Conservation (phyloP, 1,140 invertebrate genomes). For the Phocides pigmalion region DNA sequence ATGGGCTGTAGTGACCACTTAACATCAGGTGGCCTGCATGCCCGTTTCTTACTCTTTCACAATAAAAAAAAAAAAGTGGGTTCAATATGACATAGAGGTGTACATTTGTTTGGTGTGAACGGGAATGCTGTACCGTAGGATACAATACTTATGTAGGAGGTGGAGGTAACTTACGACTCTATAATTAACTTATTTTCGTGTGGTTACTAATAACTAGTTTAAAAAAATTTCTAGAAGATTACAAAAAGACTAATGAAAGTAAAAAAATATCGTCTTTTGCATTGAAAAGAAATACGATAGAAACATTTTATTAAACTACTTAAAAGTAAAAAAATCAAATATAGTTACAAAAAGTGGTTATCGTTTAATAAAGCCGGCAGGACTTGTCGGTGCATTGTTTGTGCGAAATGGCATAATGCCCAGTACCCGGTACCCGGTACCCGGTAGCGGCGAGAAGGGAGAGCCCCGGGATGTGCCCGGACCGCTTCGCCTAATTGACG, state of each 20-base stretch:
- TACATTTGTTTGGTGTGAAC: too few relatives aligned
- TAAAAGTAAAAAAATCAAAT: conserved; percentile 14
- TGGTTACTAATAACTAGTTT: too few relatives aligned
- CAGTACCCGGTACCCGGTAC: too few relatives aligned
- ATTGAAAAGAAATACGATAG: not conserved
- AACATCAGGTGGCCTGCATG: too few relatives aligned
- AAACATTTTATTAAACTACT: not conserved
- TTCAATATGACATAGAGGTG: too few relatives aligned
- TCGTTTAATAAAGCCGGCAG: conserved; percentile 12
- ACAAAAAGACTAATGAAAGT: not conserved
- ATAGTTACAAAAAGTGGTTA: conserved; percentile 13
- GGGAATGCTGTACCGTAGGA: too few relatives aligned
- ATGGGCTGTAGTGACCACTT: too few relatives aligned
- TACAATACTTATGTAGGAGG: too few relatives aligned
- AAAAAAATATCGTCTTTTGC: not conserved
- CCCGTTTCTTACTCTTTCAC: too few relatives aligned
- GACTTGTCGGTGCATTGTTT: conserved; percentile 8
- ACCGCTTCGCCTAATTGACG: conserved; percentile 13
- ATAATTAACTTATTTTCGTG: too few relatives aligned
- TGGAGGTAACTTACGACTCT: too few relatives aligned
- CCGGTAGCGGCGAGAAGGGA: not conserved
- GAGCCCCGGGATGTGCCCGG: not conserved
- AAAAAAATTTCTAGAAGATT: not conserved
- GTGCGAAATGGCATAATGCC: conserved; percentile 13
- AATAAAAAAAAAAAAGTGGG: too few relatives aligned